Base-by-base conservation (phyloP, 2,797 vertebrate genomes). In the Neopelma chrysocephalum region DNA sequence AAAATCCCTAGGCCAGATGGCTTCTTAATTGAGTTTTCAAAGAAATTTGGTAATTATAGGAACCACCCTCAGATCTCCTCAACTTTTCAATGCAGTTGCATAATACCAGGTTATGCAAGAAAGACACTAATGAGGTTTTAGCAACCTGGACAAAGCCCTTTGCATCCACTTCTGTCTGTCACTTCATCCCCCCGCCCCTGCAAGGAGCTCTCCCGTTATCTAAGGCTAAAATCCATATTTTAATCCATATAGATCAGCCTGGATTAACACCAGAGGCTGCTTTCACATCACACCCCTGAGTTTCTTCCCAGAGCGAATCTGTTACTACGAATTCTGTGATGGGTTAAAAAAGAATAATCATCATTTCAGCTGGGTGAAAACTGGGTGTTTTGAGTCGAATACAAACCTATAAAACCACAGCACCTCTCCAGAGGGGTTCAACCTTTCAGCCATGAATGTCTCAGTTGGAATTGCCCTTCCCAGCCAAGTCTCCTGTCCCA, bases 1-100 rank as follows among this genome's bases (percentile, higher is more conserved):
- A 96, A 97, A 93, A 89, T 42, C 91, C 92, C 90, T 29, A 50
- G 78, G 77, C 95, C 97, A 97, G 96, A 97, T 97, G 95, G 94
- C 94, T 94, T 89, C 78, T 47, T 92, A 97, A 98, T 87, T 94
- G 77, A 95, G 95, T 96, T 96, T 96, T 91, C 92, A 76, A 79
- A 96, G 96, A 95, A 97, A 97, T 87, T 94, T 3, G 1, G 76
- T 94, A 96, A 95, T 96, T 96, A 94, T 72, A 95, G 95, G 83
- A 97, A 95, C 79, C 66, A 81, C 90, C 58, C 81, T 89, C 53
- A 86, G 71, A 90, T 56, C 89, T 9, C 77, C 21, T 82, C 87
- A 90, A 73, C 32, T 72, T 65, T 53, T 71, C 51, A 54, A 78
- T 66, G 51, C 72, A 83, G 76, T 71, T 87, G 73, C 54, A 62